phyloP scores from a whole-genome alignment of 1,140 invertebrate species.

The Spodoptera litura region DNA sequence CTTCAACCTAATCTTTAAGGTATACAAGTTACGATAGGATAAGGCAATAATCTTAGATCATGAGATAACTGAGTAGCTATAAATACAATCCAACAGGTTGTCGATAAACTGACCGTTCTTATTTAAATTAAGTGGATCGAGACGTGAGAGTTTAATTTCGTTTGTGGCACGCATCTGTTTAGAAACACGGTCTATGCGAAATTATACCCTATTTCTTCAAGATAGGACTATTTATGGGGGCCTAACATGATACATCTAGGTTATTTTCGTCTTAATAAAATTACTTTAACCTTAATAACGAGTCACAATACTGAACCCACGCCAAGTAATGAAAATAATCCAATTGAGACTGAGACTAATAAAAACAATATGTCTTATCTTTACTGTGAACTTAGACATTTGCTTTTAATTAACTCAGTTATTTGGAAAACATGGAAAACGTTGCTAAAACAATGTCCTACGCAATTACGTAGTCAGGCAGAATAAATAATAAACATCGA shows the following conservation, averaged over 20 bases:
- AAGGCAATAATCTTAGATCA: conserved; percentile 36
- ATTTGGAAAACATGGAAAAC: not conserved
- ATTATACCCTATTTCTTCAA: not conserved
- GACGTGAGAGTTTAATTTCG: conserved; percentile 5
- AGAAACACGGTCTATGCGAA: not conserved
- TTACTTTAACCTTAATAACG: not conserved
- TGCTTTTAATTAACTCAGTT: not conserved
- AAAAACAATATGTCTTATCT: not conserved
- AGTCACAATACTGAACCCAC: not conserved
- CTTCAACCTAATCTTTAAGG: conserved; percentile 30
- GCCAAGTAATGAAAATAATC: not conserved
- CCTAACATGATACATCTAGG: not conserved
- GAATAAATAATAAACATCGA: conserved; percentile 6
- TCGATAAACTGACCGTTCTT: conserved; percentile 29
- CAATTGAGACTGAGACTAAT: not conserved
- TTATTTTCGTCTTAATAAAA: not conserved
- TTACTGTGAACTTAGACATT: no score
- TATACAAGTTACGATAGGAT: conserved; percentile 26
- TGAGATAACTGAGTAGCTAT: conserved; percentile 28
- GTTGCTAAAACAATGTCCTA: not conserved
- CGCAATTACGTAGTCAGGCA: not conserved
- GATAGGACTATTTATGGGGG: not conserved
- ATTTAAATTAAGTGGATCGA: conserved; percentile 18
- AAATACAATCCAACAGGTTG: conserved; percentile 40
- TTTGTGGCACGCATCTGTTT: conserved; percentile 18